A percentile compares a stretch with the other conserved stretches of the same genome.
phyloP scores from a whole-genome alignment of 2,797 vertebrate genomes.

The Anolis apletophallus region DNA sequence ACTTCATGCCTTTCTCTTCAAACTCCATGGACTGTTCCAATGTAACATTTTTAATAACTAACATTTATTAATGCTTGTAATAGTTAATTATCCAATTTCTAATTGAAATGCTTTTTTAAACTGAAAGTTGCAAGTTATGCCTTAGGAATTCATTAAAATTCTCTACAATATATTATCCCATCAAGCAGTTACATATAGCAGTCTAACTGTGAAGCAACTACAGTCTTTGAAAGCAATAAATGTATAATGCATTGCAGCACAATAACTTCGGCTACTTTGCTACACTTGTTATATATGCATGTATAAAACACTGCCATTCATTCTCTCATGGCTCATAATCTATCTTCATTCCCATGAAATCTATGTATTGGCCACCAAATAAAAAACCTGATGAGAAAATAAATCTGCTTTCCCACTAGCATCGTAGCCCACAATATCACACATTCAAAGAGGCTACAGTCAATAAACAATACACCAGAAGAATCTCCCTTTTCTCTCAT shows the following conservation, averaged over 20 bases:
- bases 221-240: neutral
- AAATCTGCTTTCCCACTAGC: neutral
- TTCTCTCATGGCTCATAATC: constrained; percentile 64
- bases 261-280: neutral
- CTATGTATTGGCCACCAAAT: constrained; percentile 28
- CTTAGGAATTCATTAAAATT: neutral
- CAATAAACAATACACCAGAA: constrained; percentile 62
- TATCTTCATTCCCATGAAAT: constrained; percentile 55
- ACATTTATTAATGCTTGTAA: no score
- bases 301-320: constrained; percentile 42
- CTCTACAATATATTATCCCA: neutral
- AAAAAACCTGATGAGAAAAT: constrained; percentile 43
- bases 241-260: neutral
- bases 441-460: constrained; percentile 47
- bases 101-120: no score
- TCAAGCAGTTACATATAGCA: neutral
- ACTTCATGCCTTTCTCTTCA: no score
- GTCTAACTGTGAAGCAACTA: neutral
- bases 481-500: neutral
- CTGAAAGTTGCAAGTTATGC: no score
- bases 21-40: no score
- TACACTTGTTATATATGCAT: neutral
- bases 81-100: no score
- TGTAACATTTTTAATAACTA: no score
- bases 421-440: neutral